Conservation (phyloP, 1,140 invertebrate species). For the Leptonema lineaticorne region DNA sequence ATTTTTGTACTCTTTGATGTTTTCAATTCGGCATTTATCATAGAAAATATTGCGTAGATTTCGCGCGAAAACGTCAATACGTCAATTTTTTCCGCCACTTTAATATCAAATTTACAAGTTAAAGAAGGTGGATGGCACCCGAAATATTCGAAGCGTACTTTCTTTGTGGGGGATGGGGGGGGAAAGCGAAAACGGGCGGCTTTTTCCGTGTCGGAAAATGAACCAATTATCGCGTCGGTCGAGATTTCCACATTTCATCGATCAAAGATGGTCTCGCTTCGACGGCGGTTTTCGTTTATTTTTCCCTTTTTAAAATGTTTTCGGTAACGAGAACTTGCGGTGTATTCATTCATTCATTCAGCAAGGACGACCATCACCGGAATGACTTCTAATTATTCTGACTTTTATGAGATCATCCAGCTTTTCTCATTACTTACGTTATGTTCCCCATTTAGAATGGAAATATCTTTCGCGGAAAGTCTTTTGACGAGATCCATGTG, state of each 20-base stretch:
- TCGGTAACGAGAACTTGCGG: not conserved
- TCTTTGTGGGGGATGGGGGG: no score
- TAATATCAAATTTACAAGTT: no score
- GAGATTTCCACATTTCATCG: constrained; percentile 5
- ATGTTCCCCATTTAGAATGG: constrained; percentile 7
- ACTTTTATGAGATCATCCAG: constrained; percentile 22
- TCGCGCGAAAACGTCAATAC: no score
- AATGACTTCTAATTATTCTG: constrained; percentile 5
- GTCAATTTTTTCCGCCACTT: no score
- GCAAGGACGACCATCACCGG: not conserved
- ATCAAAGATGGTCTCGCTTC: no score
- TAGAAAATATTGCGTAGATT: no score
- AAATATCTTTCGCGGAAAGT: not conserved
- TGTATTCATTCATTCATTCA: not conserved
- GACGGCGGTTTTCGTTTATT: not conserved
- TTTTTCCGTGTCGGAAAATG: not conserved
- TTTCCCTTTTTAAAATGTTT: not conserved
- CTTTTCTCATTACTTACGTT: not conserved
- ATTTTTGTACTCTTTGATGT: not conserved
- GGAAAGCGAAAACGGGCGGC: not conserved
- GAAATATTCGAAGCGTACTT: no score
- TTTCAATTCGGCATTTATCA: not conserved
- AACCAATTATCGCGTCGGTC: not conserved
- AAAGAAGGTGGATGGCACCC: no score
- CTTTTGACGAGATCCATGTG: constrained; percentile 18